Percentiles rank a stretch among this genome's conserved stretches.
These are phyloP conservation scores for Batillaria attramentaria DNA, from an alignment of 1,140 invertebrate species.

Conservation along the genomic window DNA sequence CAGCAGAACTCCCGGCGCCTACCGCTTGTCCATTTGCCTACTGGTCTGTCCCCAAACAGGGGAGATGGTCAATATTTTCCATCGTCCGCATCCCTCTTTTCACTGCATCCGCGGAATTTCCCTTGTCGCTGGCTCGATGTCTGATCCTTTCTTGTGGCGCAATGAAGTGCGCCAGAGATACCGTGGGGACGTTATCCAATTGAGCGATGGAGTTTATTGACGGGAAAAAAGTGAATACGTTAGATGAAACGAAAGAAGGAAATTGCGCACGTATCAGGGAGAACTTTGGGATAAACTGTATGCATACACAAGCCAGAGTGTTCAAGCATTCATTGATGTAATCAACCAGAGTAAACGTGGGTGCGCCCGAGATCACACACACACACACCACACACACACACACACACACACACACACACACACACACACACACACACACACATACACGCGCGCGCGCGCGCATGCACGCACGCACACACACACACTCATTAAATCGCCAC, in stretches of 20 bases:
- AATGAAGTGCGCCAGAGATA: no score
- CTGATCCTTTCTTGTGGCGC: no score
- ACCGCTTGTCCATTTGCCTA: no score
- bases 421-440: neutral
- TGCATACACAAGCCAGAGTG: neutral
- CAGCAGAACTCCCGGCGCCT: no score
- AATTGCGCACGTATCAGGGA: neutral
- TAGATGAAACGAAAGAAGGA: neutral
- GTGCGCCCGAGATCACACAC: neutral
- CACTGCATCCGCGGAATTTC: no score
- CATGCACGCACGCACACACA: neutral
- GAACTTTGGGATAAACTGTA: neutral
- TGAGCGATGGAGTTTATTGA: neutral
- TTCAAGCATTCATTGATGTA: neutral
- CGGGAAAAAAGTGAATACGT: neutral
- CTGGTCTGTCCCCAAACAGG: no score
- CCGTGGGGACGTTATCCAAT: no score
- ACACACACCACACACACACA: constrained; percentile 4
- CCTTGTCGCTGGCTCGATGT: no score
- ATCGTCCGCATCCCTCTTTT: no score
- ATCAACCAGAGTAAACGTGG: neutral
- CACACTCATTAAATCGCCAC: neutral
- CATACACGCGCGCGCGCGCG: neutral
- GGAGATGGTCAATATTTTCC: no score
- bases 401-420: neutral